Evolutionary conservation across 1,140 invertebrate species (phyloP), one percentile per base, ranked within the genome.

Genomic region (Papilio aristodemus): DNA sequence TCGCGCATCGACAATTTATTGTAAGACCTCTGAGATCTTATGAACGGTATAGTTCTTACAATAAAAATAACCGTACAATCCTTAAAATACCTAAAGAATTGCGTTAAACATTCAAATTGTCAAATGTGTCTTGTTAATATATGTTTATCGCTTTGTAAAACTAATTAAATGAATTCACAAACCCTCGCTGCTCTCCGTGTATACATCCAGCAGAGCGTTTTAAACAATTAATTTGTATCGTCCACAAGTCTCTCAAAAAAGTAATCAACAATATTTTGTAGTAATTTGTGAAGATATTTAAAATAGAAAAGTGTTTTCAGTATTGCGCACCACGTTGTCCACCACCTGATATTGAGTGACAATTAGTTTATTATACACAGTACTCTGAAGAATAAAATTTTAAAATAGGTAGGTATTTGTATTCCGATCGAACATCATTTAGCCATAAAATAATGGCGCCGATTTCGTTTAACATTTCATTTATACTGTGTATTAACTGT

Each of bases 1-100:
- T 73, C 77, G 73, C 74, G 79, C 63, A 75, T 73, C 68, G 68
- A 73, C 72, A 75, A 84, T 86, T 86, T 86, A 86, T 86, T 77
- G 74, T 77, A 71, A 70, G 67, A 63, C 54, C 59, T 59, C 14
- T 14, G 14, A 60, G 17, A 68, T 58, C 60, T 27, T 69, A 19
- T 19, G 50, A 57, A 41, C 57, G 13, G 67, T 62, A 62, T 62
- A 62, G 59, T 62, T 62, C 32, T 62, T 62, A 62, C 17, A 62
- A 62, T 62, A 62, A 62, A 62, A 62, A 62, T 62, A 62, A 62
- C 59, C 10, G 59, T 62, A 62, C 5, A 59, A 59, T 14, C 13
- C 27, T 59, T 59, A 36, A 59, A 8, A 59, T 36, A 36, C 27
- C 57, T 36, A 58, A 58, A 5, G 25, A 3, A 22, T 54, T 10